These are phyloP conservation scores for Lamellibrachia columna DNA, from an alignment of 2,888 invertebrate species.

Conservation along the genomic window DNA sequence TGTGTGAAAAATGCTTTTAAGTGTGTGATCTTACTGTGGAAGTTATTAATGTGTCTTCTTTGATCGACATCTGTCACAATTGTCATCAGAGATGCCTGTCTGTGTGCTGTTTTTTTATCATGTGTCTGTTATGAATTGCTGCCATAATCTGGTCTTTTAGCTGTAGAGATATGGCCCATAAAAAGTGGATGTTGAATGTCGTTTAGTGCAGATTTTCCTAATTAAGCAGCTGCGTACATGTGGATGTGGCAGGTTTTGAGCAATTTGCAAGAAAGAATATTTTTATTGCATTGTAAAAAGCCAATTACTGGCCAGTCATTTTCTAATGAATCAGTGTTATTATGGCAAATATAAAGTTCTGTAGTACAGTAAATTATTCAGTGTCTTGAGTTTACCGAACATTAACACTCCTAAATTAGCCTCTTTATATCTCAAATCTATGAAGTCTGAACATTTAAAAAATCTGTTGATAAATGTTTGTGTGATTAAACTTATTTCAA, in stretches of 20 bases:
- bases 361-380: neutral
- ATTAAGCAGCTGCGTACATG: neutral
- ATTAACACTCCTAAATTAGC: neutral
- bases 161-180: neutral
- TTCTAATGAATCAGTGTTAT: neutral
- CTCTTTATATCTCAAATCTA: neutral
- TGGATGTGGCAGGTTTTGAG: neutral
- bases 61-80: neutral
- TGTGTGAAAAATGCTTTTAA: neutral
- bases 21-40: neutral
- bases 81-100: neutral
- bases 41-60: neutral
- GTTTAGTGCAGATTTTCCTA: neutral
- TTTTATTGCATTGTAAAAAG: neutral
- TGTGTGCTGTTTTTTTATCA: neutral
- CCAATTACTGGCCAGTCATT: neutral
- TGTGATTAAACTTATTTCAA: too few relatives aligned
- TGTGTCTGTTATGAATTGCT: neutral
- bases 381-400: neutral
- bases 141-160: neutral
- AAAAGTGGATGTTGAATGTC: neutral
- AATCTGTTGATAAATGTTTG: neutral
- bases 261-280: neutral
- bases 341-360: neutral
- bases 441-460: neutral